Percentiles rank a stretch among this genome's conserved stretches.
Conservation (phyloP, 2,888 invertebrate genomes). For the Sceliomorpha sp. region DNA sequence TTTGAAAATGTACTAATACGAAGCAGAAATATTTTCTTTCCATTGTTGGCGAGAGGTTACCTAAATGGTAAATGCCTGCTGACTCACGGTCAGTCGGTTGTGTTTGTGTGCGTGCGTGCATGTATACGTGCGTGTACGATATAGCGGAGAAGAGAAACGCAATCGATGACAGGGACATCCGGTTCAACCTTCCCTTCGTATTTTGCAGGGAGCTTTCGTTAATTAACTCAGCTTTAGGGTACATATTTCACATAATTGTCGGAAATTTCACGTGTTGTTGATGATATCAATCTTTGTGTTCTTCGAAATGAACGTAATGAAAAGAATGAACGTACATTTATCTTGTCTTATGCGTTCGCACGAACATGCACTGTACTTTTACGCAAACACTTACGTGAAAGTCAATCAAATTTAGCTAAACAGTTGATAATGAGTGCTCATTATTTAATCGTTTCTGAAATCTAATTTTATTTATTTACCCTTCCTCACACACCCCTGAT, state of each 20-base stretch:
- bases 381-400: no score
- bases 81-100: slow-evolving; percentile 73
- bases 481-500: no score
- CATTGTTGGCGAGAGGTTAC: slow-evolving; percentile 15
- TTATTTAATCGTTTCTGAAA: no score
- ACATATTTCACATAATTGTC: slow-evolving; percentile 55
- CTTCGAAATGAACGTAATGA: slow-evolving; percentile 10
- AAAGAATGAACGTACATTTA: slow-evolving; percentile 6
- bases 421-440: no score
- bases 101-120: slow-evolving; percentile 23
- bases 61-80: slow-evolving; percentile 56
- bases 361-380: no score
- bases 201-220: slow-evolving; percentile 64
- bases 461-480: no score
- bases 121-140: slow-evolving; percentile 11
- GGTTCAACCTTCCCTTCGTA: slow-evolving; percentile 65
- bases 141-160: slow-evolving; percentile 58
- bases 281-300: slow-evolving; percentile 44
- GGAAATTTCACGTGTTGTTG: slow-evolving; percentile 52
- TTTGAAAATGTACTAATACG: slow-evolving; percentile 30
- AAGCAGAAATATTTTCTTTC: slow-evolving; percentile 28
- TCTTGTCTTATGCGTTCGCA: neutral
- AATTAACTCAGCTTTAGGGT: slow-evolving; percentile 65
- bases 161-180: slow-evolving; percentile 76
- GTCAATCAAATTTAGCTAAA: no score